Evolutionary conservation across 2,888 invertebrate genomes (phyloP).

Genomic region (Holacanthella duospinosa): DNA sequence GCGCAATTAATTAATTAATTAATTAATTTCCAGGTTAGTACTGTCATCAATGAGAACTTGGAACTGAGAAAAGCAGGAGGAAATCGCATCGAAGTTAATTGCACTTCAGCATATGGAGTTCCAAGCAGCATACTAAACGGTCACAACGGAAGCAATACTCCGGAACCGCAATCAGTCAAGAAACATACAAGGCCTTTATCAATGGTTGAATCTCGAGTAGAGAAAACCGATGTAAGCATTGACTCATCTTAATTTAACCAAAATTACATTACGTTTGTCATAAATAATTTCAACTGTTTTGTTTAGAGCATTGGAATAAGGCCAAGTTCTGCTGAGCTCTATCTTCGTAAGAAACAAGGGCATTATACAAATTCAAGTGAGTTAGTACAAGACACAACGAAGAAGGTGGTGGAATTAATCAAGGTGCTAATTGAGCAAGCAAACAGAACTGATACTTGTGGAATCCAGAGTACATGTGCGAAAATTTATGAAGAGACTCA

Average conservation of each 20-base stretch:
- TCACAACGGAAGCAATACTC: neutral
- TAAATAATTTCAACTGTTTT: neutral
- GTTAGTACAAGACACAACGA: slow-evolving; percentile 31
- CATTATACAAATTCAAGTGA: slow-evolving; percentile 1
- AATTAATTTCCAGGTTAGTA: slow-evolving; percentile 17
- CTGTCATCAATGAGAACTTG: slow-evolving; percentile 24
- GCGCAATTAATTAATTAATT: too few species aligned
- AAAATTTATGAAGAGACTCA: slow-evolving; percentile 30
- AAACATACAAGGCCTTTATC: slow-evolving; percentile 24
- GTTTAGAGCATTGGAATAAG: slow-evolving; percentile 15
- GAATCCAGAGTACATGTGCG: slow-evolving; percentile 22
- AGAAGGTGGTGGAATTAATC: slow-evolving; percentile 32
- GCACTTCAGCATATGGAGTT: neutral
- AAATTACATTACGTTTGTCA: neutral
- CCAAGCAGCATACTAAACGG: neutral
- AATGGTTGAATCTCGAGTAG: slow-evolving; percentile 23
- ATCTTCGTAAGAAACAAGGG: slow-evolving; percentile 10
- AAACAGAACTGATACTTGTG: slow-evolving; percentile 23
- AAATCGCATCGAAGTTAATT: neutral
- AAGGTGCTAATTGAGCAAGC: slow-evolving; percentile 33
- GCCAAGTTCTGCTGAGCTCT: slow-evolving; percentile 20
- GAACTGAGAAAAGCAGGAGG: slow-evolving; percentile 14
- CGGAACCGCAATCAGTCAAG: slow-evolving; percentile 2
- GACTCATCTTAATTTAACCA: too few species aligned
- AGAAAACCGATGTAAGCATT: slow-evolving; percentile 22